Conservation (phyloP, 2,113 vertebrate species). For the Carlito syrichta region DNA sequence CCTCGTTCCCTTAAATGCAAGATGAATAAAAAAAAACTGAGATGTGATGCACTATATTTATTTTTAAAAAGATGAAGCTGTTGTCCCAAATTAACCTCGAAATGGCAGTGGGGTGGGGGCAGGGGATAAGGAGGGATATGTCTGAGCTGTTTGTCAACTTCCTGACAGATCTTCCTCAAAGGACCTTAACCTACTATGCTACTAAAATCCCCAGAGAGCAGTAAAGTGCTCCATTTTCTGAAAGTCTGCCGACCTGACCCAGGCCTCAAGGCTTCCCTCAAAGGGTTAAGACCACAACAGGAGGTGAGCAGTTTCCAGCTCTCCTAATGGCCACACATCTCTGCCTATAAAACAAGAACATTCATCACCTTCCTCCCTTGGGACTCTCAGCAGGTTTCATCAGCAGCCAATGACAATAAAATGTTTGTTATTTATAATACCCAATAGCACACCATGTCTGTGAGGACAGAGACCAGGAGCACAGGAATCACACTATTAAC, state of each 20-base stretch:
- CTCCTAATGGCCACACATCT: not conserved
- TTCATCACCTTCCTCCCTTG: not conserved
- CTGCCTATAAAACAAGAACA: slow-evolving; percentile 6
- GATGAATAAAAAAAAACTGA: slow-evolving; percentile 28
- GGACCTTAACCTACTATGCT: not conserved
- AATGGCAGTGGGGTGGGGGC: not conserved
- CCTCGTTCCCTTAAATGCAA: slow-evolving; percentile 1
- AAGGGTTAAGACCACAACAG: not conserved
- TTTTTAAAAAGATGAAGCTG: slow-evolving; percentile 30
- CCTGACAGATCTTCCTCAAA: not conserved
- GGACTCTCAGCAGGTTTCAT: not conserved
- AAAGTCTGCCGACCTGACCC: not conserved
- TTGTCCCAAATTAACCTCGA: not conserved
- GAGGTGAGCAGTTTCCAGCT: not conserved
- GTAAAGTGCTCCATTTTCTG: not conserved
- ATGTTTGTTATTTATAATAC: slow-evolving; percentile 29
- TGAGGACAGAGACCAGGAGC: not conserved
- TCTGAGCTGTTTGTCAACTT: not conserved
- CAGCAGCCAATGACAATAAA: not conserved
- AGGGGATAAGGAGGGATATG: not conserved
- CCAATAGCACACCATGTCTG: not conserved
- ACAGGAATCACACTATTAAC: not conserved
- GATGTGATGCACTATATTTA: not conserved
- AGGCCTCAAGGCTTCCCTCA: not conserved
- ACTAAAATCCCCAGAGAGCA: not conserved